phyloP scores from a whole-genome alignment of 1,140 invertebrate species.

The Cephus cinctus region DNA sequence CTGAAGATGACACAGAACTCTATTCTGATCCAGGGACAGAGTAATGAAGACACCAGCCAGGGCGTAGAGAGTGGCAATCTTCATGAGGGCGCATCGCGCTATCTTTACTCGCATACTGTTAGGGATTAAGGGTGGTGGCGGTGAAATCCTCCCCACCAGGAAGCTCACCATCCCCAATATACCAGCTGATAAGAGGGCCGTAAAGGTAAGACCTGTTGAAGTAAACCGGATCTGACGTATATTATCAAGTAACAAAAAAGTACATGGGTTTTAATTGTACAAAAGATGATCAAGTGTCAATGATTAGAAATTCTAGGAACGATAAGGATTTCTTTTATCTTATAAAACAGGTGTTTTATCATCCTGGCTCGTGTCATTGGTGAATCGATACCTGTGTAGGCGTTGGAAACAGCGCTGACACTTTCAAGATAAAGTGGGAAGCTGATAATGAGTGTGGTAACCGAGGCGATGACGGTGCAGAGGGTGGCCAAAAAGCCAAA shows the following conservation, averaged over 20 bases:
- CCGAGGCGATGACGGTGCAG: constrained; percentile 31
- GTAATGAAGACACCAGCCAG: constrained; percentile 42
- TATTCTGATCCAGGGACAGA: constrained; percentile 46
- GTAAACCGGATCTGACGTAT: too few species aligned
- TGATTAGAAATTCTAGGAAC: too few species aligned
- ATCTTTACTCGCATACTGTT: constrained; percentile 44
- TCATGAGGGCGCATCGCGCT: constrained; percentile 36
- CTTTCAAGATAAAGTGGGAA: constrained; percentile 48
- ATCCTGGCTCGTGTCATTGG: not conserved
- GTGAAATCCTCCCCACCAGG: constrained; percentile 36
- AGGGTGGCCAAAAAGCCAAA: constrained; percentile 43
- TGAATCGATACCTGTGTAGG: constrained; percentile 40
- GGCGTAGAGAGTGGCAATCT: constrained; percentile 44
- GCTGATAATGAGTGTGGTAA: constrained; percentile 41
- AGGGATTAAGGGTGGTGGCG: constrained; percentile 41
- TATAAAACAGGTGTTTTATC: not conserved
- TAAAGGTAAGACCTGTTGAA: constrained; percentile 39
- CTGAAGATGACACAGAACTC: constrained; percentile 62
- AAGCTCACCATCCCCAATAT: constrained; percentile 35
- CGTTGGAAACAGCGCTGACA: constrained; percentile 40
- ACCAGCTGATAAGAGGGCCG: constrained; percentile 32
- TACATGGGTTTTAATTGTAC: too few species aligned
- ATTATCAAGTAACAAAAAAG: too few species aligned
- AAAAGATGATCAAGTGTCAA: too few species aligned
- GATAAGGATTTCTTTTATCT: not conserved